Base-by-base conservation (phyloP, 2,888 invertebrate species). In the Therioaphis trifolii region DNA sequence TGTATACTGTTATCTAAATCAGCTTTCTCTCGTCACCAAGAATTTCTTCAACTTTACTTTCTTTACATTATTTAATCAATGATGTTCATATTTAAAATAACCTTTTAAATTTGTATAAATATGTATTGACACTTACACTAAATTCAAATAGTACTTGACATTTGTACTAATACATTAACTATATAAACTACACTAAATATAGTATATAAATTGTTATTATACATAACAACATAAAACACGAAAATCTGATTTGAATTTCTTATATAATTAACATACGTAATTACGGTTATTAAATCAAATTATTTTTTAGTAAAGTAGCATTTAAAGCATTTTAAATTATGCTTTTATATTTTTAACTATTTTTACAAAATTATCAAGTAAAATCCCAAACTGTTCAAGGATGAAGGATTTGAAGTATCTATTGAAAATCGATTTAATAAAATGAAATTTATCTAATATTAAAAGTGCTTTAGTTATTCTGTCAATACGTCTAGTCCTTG, bases 11-110 rank as follows among this genome's bases (percentile, higher is more conserved):
- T 68, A 68, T 40, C 66, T 68, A 7, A 78, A 55, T 68, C 15
- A 78, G 78, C 78, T 78, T 78, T 78, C 66, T 68, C 78, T 55
- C 18, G 66, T 52, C n/a, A 21, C 14, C 21, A 29, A 49, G 21
- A 52, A 12, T 24, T 35, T 66, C 15, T 52, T 68, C 15, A 35
- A 66, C 35, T 77, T 35, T 24, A 77, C 63, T 66, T 77, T 77
- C 77, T 35, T 77, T 68, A 68, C 35, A 24, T 35, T 66, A 14
- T 52, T 35, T 18, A 35, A 52, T 21, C 18, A 11, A 63, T 76
- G n/a, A n/a, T n/a, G 63, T 29, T n/a, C n/a, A 40, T 58, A 15
- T 24, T 24, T 55, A 46, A 63, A 61, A n/a, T 46, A 29, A 27
- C n/a, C n/a, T n/a, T n/a, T n/a, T n/a, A n/a, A n/a, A n/a, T n/a